phyloP scores from a whole-genome alignment of 2,113 vertebrate species.

The Ia io region DNA sequence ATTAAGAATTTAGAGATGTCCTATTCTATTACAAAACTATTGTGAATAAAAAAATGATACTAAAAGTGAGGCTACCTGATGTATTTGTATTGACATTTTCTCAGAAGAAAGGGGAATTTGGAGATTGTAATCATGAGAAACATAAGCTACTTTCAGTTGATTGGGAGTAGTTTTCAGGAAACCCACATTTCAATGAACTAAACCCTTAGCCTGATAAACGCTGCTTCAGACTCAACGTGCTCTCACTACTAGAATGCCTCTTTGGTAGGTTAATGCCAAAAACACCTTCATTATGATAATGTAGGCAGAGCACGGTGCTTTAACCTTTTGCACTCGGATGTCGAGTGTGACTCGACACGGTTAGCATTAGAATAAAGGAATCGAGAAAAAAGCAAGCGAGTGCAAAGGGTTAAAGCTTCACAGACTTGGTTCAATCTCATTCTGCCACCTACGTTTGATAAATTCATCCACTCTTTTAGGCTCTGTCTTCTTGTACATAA shows the following conservation, averaged over 20 bases:
- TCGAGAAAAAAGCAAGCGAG: too few relatives aligned
- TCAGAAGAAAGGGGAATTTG: not conserved
- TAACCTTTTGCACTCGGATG: too few relatives aligned
- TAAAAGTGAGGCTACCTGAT: not conserved
- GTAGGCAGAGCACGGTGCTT: not conserved
- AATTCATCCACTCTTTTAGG: not conserved
- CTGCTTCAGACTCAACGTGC: not conserved
- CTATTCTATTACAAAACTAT: not conserved
- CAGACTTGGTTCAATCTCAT: not conserved
- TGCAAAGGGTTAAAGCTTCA: too few relatives aligned
- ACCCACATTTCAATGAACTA: not conserved
- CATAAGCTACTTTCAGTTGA: not conserved
- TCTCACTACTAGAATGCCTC: not conserved
- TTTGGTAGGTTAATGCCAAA: not conserved
- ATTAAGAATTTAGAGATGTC: not conserved
- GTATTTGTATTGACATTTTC: not conserved
- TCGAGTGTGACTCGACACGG: too few relatives aligned
- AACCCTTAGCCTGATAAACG: not conserved
- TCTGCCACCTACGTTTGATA: not conserved
- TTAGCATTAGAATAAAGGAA: too few relatives aligned
- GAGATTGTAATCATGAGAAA: not conserved
- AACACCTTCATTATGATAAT: not conserved
- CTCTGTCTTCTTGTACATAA: not conserved
- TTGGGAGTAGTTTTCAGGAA: not conserved
- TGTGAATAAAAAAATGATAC: not conserved